Percentiles rank a stretch among this genome's conserved stretches.
phyloP scores from a whole-genome alignment of 2,888 invertebrate genomes.

The Pristionchus mayeri region DNA sequence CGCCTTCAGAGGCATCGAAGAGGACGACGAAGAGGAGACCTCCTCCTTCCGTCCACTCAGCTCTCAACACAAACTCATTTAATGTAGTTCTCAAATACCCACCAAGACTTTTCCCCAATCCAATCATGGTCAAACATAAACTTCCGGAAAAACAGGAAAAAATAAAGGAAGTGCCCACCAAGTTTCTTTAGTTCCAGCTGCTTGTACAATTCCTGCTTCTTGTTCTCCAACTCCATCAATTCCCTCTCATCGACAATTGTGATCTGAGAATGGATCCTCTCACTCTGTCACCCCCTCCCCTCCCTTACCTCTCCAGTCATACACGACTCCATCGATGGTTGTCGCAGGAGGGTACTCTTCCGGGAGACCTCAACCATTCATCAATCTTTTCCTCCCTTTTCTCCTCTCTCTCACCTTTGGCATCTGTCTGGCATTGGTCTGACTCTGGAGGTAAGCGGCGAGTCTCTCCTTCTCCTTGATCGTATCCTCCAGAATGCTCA shows the following conservation, averaged over 20 bases:
- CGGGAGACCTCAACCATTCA: slow-evolving; percentile 42
- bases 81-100: too few species aligned
- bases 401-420: slow-evolving; percentile 58
- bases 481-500: slow-evolving; percentile 52
- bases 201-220: slow-evolving; percentile 41
- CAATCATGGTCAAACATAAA: background rate
- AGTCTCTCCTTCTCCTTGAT: slow-evolving; percentile 55
- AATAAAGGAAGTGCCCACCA: slow-evolving; percentile 36
- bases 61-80: background rate
- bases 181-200: slow-evolving; percentile 51
- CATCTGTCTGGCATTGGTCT: slow-evolving; percentile 61
- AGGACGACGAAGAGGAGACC: background rate
- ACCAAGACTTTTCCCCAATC: too few species aligned
- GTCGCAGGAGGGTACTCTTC: slow-evolving; percentile 48
- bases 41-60: slow-evolving; percentile 48
- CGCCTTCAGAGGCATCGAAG: background rate
- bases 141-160: background rate
- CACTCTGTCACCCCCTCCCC: background rate
- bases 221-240: slow-evolving; percentile 52
- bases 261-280: slow-evolving; percentile 50
- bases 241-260: slow-evolving; percentile 52
- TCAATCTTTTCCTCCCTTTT: background rate
- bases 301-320: slow-evolving; percentile 45
- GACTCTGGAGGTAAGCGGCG: slow-evolving; percentile 60
- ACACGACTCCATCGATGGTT: slow-evolving; percentile 27